Evolutionary conservation across 2,797 vertebrate genomes (phyloP), one percentile per base, ranked within the genome.

Genomic region (Luscinia megarhynchos): DNA sequence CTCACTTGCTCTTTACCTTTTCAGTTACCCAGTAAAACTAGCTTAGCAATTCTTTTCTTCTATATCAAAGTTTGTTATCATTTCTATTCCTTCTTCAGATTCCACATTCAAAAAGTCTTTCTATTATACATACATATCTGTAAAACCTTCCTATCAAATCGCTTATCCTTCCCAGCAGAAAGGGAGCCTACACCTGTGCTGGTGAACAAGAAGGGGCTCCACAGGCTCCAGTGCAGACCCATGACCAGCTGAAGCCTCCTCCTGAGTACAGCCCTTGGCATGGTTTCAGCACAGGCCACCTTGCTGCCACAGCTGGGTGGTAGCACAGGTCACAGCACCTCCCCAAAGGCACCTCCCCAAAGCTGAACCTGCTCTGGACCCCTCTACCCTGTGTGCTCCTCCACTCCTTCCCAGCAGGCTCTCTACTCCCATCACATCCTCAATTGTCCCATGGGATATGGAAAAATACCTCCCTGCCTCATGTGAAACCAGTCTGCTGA

Each of bases 381-480:
- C 15, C 36, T 80, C 29, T 76, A 3, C 17, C 21, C 34, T 9
- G 1, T 48, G 43, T 32, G 24, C 11, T 72, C 9, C 34, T 72
- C 17, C 40, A 59, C 12, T 67, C 29, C 48, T 76, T 80, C 34
- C 57, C 38, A 50, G 18, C 8, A 73, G 40, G 34, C 15, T 83
- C 41, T 91, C 77, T 54, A 54, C 14, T 51, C 15, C 21, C 8
- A 38, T 46, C n/a, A 26, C 19, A 43, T 50, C 30, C 30, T 78
- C 38, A 77, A 0, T 4, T 12, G 2, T 50, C 24, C 41, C 29
- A 29, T 2, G 9, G 24, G 6, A 34, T 32, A 51, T 12, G 10
- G 18, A 53, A 22, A 46, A 63, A 46, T 51, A 6, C 9, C 11
- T 63, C 32, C 51, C 14, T 87, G 34, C 26, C 38, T 75, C 24